Evolutionary conservation across 2,888 invertebrate genomes (phyloP).

Genomic region (Orchesellides sinensis): DNA sequence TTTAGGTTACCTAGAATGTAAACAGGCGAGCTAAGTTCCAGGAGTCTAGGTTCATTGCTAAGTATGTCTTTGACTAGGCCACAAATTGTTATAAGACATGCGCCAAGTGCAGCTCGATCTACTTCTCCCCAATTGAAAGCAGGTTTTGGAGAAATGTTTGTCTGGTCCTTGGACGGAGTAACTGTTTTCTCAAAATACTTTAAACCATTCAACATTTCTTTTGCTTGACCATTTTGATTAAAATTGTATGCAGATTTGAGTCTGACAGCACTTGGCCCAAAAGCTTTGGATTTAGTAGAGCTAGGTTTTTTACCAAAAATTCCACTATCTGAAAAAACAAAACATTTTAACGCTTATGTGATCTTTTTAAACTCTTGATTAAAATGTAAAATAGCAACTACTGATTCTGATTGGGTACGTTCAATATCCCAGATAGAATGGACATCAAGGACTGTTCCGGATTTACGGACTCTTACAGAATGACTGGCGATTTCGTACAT

Average conservation of each 20-base stretch:
- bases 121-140: constrained; percentile 76
- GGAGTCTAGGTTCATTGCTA: constrained; percentile 79
- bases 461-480: constrained; percentile 80
- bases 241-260: constrained; percentile 80
- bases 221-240: constrained; percentile 79
- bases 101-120: constrained; percentile 78
- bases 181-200: constrained; percentile 78
- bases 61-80: constrained; percentile 79
- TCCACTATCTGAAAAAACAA: constrained; percentile 62
- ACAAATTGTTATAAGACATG: constrained; percentile 80
- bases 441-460: constrained; percentile 80
- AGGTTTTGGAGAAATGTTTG: constrained; percentile 75
- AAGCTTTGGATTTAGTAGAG: constrained; percentile 73
- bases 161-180: constrained; percentile 31
- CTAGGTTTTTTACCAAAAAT: constrained; percentile 75
- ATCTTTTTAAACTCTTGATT: neutral
- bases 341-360: neutral
- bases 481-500: constrained; percentile 77
- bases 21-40: constrained; percentile 80
- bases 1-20: neutral
- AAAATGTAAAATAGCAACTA: constrained; percentile 2
- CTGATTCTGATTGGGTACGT: constrained; percentile 75
- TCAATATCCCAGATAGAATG: constrained; percentile 79
- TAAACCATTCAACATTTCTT: constrained; percentile 80
- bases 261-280: constrained; percentile 75